Evolutionary conservation across 2,888 invertebrate species (phyloP), one percentile per base, ranked within the genome.

Genomic region (Eristalis intricaria): DNA sequence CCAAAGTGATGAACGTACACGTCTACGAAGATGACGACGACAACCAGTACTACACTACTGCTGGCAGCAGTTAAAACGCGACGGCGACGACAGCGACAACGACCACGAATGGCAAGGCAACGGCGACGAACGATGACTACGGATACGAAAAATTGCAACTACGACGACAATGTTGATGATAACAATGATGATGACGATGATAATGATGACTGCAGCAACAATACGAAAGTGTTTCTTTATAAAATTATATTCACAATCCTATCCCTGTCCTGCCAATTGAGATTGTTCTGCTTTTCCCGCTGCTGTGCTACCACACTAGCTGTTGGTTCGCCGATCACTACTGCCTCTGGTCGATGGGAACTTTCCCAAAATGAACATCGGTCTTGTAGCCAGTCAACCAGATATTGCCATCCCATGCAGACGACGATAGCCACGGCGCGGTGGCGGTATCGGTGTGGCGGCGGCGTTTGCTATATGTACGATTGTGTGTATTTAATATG

Each of bases 11-110:
- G 68, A 84, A 84, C 73, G 84, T 86, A 86, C 86, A 86, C 86
- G 86, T 86, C 86, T 86, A 75, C 86, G 66, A 83, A 86, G 83
- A 86, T 86, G 86, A 86, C 86, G 86, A 86, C 65, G 80, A 68
- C 75, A 69, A 19, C 58, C 73, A 81, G 76, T 15, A 60, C 26
- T 26, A 26, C 13, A 60, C 26, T 26, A 26, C 13, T 29, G 26
- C 60, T 50, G 50, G 50, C 68, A 73, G 63, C 38, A 73, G 58
- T 60, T 58, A 58, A 78, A 84, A 63, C 80, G 63, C 75, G 77
- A 78, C 86, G 73, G 63, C 75, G 77, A 78, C 86, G 73, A 61
- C 69, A 43, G 40, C 74, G 81, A 56, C 75, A 35, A 78, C 74
- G 58, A 70, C 43, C 86, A 70, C 82, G 66, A 83, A 86, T 8